Percentiles rank a stretch among this genome's conserved stretches.
These are phyloP conservation scores for Andricus quercusramuli DNA, from an alignment of 2,888 invertebrate species.

Conservation along the genomic window DNA sequence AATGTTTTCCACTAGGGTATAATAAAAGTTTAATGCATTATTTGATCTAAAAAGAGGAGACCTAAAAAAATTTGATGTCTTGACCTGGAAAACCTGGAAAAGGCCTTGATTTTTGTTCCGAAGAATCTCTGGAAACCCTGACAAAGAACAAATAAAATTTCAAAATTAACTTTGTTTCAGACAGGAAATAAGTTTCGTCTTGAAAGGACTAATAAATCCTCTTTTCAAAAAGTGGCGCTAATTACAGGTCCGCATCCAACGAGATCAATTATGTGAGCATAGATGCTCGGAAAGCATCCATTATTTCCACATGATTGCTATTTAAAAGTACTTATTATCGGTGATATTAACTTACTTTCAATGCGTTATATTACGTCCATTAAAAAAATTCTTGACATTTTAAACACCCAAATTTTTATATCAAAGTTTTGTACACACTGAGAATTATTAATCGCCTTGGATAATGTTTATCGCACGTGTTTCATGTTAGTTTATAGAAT, in stretches of 20 bases:
- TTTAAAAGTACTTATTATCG: conserved; percentile 37
- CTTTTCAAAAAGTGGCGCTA: conserved; percentile 24
- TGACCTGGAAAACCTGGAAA: too few species aligned
- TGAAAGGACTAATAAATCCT: conserved; percentile 13
- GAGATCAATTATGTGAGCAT: conserved; percentile 35
- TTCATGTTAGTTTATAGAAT: background rate
- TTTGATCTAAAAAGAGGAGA: too few species aligned
- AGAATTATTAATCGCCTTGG: background rate
- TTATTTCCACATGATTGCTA: conserved; percentile 18
- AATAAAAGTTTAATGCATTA: too few species aligned
- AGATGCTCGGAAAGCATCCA: conserved; percentile 30
- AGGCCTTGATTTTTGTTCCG: too few species aligned
- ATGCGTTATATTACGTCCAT: conserved; percentile 17
- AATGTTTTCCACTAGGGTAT: too few species aligned
- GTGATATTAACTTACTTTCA: conserved; percentile 29
- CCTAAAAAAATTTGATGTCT: too few species aligned
- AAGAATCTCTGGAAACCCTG: too few species aligned
- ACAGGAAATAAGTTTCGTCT: background rate
- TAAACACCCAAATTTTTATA: conserved; percentile 19
- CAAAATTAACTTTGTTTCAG: background rate
- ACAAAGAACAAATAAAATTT: background rate
- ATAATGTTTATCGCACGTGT: conserved; percentile 21
- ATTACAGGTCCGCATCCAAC: conserved; percentile 15
- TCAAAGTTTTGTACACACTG: conserved; percentile 5
- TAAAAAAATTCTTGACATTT: conserved; percentile 34